A percentile compares a stretch with the other conserved stretches of the same genome.
phyloP scores from a whole-genome alignment of 2,888 invertebrate genomes.

The Calliopum simillimum region DNA sequence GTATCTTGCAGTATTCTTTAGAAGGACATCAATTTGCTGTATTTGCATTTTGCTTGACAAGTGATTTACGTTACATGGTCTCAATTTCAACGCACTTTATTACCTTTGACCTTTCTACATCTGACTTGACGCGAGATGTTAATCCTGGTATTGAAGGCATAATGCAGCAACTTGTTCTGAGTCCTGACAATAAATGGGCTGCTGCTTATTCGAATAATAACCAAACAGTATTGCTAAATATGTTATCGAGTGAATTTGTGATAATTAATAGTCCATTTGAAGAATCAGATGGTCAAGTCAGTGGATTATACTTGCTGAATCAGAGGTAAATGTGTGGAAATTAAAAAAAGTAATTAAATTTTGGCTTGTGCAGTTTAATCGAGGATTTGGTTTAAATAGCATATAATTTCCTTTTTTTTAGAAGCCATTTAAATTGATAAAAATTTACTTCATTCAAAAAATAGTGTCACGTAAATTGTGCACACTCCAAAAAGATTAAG shows the following conservation, averaged over 20 bases:
- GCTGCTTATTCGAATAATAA: constrained; percentile 96
- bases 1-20: constrained; percentile 81
- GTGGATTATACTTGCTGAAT: constrained; percentile 76
- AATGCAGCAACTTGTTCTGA: constrained; percentile 92
- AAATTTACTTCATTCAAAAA: too few relatives aligned
- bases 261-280: constrained; percentile 88
- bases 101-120: constrained; percentile 96
- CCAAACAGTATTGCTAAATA: constrained; percentile 91
- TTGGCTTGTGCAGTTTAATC: too few relatives aligned
- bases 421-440: too few relatives aligned
- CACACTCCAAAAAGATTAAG: too few relatives aligned
- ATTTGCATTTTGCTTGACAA: constrained; percentile 90
- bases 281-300: constrained; percentile 70
- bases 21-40: constrained; percentile 99
- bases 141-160: constrained; percentile 96
- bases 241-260: constrained; percentile 92
- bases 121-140: constrained; percentile 92
- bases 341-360: too few relatives aligned
- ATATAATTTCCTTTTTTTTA: too few relatives aligned
- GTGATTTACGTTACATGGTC: constrained; percentile 92
- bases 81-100: constrained; percentile 97
- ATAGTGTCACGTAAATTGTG: too few relatives aligned
- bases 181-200: constrained; percentile 95
- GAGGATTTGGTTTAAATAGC: too few relatives aligned
- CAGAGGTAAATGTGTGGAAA: too few relatives aligned